Evolutionary conservation across 1,140 invertebrate species (phyloP), one percentile per base, ranked within the genome.

Genomic region (Neocloeon triangulifer): DNA sequence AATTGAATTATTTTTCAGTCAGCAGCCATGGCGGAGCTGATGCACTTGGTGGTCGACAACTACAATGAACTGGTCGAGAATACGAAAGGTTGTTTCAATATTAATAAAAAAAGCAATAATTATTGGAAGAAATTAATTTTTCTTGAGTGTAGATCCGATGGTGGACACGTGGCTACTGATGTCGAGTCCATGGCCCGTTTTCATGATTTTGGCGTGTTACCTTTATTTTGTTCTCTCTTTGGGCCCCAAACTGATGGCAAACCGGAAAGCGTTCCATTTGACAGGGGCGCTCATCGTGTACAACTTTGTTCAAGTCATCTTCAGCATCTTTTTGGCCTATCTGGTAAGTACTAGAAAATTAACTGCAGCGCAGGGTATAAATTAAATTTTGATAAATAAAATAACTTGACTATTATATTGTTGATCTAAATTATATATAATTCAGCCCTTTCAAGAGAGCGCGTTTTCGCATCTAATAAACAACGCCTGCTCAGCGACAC

Each of bases 141-240:
- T 32, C 32, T 39, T 33, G 41, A 33, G 49, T 47, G n/a, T 38
- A 68, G 69, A 69, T 50, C 52, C 56, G 1, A 51, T 59, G 35
- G 63, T 59, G 12, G 66, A 73, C 36, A 58, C 66, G 4, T 82
- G 76, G 76, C 56, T 64, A 1, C 50, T 82, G 15, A 80, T 82
- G 73, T 45, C 58, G 15, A 64, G 66, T 1, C 71, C 73, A 5
- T 52, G 59, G 27, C 73, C 75, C 1, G 62, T 79, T 2, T 38
- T 76, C 3, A 46, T 50, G 10, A 65, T 75, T 25, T 47, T 73
- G 22, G 45, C 60, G 1, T 47, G 54, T 1, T 77, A 75, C 37
- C 54, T 76, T 4, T 55, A 59, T 36, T 67, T 75, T 36, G 69
- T 77, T 0, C 51, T 73, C 37, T 64, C 64, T 46, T 42, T 67